These are phyloP conservation scores for Podarcis muralis DNA, from an alignment of 2,113 vertebrate genomes.

Conservation along the genomic window DNA sequence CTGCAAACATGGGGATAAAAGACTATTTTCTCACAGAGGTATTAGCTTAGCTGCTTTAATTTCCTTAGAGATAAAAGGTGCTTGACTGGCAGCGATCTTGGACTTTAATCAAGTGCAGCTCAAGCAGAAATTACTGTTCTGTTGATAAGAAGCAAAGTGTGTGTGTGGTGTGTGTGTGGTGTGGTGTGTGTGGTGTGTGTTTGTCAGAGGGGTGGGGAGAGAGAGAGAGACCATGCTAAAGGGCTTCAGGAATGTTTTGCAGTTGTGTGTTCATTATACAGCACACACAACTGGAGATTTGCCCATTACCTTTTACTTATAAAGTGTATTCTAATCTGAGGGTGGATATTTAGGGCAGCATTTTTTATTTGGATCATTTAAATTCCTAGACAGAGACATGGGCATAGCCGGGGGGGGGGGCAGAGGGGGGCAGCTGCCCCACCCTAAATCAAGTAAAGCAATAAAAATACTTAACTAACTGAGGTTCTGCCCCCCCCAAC, in stretches of 20 bases:
- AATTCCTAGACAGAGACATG: neutral
- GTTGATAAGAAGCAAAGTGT: neutral
- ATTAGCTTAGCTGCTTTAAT: neutral
- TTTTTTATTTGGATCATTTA: neutral
- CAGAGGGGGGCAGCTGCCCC: too few relatives aligned
- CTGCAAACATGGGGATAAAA: neutral
- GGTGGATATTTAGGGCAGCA: neutral
- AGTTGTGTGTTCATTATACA: neutral
- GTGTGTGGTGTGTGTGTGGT: too few relatives aligned
- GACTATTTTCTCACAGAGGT: neutral
- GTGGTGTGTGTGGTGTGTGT: too few relatives aligned
- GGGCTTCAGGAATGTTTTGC: neutral
- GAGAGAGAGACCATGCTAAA: neutral
- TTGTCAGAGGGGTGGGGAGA: too few relatives aligned
- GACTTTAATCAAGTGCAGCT: neutral
- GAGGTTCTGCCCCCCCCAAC: too few relatives aligned
- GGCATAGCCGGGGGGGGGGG: too few relatives aligned
- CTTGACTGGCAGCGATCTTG: neutral
- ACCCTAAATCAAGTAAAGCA: too few relatives aligned
- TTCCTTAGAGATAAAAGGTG: conserved; percentile 11
- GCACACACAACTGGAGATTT: neutral
- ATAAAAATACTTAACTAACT: too few relatives aligned
- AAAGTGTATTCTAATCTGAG: neutral
- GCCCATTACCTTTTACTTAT: neutral
- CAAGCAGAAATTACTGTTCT: neutral